phyloP scores from a whole-genome alignment of 2,797 vertebrate species.

The Sebastes umbrosus region DNA sequence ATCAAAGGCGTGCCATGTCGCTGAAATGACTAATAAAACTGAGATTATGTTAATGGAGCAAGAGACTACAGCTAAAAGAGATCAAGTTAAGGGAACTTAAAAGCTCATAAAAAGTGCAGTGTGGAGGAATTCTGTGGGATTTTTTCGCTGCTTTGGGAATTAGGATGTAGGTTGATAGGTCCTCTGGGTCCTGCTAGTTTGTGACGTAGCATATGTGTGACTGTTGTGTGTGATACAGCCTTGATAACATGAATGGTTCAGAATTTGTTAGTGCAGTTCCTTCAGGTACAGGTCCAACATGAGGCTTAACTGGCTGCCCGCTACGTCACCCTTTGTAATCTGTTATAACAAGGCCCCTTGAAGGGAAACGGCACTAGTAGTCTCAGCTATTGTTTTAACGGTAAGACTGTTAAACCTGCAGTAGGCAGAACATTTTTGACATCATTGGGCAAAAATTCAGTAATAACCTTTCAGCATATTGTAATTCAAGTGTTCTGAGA shows the following conservation, averaged over 20 bases:
- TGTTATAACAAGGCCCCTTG: neutral
- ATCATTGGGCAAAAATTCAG: too few species aligned
- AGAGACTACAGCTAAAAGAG: slow-evolving; percentile 19
- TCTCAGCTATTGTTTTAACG: neutral
- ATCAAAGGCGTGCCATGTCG: neutral
- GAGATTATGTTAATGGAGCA: slow-evolving; percentile 34
- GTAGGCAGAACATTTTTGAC: too few species aligned
- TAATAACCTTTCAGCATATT: too few species aligned
- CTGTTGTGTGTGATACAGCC: neutral
- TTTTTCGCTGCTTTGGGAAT: slow-evolving; percentile 28
- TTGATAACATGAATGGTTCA: neutral
- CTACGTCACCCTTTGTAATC: neutral
- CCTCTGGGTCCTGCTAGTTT: neutral
- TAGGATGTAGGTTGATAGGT: slow-evolving; percentile 24
- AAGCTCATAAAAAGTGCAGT: slow-evolving; percentile 26
- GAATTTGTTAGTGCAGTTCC: neutral
- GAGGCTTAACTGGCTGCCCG: neutral
- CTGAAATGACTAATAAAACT: slow-evolving; percentile 5
- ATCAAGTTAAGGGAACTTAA: slow-evolving; percentile 25
- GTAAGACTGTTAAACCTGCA: too few species aligned
- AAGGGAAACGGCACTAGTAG: neutral
- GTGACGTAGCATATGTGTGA: neutral
- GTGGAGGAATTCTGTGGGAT: slow-evolving; percentile 33
- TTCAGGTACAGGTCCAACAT: neutral
- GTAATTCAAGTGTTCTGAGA: too few species aligned